Percentiles rank a stretch among this genome's conserved stretches.
These are phyloP conservation scores for Pseudomyrmex cubaensis DNA, from an alignment of 1,140 invertebrate genomes.

Conservation along the genomic window DNA sequence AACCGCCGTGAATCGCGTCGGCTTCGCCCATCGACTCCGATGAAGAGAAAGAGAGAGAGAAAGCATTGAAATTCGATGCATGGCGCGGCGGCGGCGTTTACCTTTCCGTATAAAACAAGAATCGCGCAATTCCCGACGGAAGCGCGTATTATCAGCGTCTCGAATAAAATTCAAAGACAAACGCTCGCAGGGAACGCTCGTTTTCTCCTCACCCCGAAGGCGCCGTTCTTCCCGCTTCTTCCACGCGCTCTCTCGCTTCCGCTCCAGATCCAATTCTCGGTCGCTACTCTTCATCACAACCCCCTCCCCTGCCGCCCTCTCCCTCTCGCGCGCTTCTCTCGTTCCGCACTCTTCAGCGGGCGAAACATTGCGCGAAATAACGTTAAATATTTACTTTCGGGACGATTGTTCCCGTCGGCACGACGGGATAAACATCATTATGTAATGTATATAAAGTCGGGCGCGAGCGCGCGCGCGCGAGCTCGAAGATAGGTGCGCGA, in stretches of 20 bases:
- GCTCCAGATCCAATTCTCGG: conserved; percentile 73
- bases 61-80: conserved; percentile 64
- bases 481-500: conserved; percentile 53
- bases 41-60: background rate
- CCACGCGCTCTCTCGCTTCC: conserved; percentile 51
- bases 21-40: conserved; percentile 23
- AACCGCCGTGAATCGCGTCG: conserved; percentile 29
- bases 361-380: conserved; percentile 85
- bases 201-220: conserved; percentile 35
- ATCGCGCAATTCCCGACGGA: conserved; percentile 66
- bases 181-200: conserved; percentile 66
- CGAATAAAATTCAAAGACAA: conserved; percentile 72
- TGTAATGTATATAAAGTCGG: conserved; percentile 84
- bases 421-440: conserved; percentile 85
- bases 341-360: conserved; percentile 69
- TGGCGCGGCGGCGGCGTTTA: conserved; percentile 29
- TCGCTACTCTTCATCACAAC: conserved; percentile 41
- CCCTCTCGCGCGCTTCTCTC: background rate
- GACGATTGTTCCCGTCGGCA: conserved; percentile 83
- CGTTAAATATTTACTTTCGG: conserved; percentile 85
- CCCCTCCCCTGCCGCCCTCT: background rate
- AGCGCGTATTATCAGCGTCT: conserved; percentile 74
- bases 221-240: conserved; percentile 41
- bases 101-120: conserved; percentile 59
- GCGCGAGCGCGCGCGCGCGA: conserved; percentile 50